Evolutionary conservation across 2,888 invertebrate genomes (phyloP), one percentile per base, ranked within the genome.

Genomic region (Brenthis daphne): DNA sequence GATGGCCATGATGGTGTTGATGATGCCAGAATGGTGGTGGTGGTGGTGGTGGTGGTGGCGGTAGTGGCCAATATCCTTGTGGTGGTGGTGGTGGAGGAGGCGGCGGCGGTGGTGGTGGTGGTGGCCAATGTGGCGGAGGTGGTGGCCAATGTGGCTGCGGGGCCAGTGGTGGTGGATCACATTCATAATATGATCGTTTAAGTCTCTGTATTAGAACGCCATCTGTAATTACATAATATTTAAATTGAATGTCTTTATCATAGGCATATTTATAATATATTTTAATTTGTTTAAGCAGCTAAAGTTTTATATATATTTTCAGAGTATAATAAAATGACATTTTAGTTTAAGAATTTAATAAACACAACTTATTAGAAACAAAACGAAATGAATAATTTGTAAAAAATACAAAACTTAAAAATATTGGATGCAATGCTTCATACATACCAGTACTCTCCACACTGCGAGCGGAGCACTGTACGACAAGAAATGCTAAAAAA

Each of bases 151-250:
- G 70, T 50, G 70, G 68, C 3, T 75, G 73, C 63, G 78, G 73
- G 33, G 78, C 68, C 6, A 74, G 80, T 51, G 72, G 72, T 6
- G 72, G 73, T 1, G 72, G 72, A 74, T 54, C 63, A 29, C 76
- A 81, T 6, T 81, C 81, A 57, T 84, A 72, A 4, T 87, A 84
- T 0, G 88, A 84, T 0, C 91, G 86, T 71, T 80, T 88, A 57
- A 86, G 16, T 6, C 90, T 79, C 8, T 83, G 79, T 13, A 75
- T 53, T 33, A 73, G 43, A 11, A 24, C 50, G 3, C 50, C 87
- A 82, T 80, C 80, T 88, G 84, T 1, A 77, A 72, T 63, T 11
- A 43, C 37, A 43, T 11, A 37, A 37, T 37, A 37, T 37, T 37
- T 37, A 37, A 37, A 8, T 8, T 37, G 8, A 37, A 37, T 37